phyloP scores from a whole-genome alignment of 2,888 invertebrate species.

The Drosophila meridiana region DNA sequence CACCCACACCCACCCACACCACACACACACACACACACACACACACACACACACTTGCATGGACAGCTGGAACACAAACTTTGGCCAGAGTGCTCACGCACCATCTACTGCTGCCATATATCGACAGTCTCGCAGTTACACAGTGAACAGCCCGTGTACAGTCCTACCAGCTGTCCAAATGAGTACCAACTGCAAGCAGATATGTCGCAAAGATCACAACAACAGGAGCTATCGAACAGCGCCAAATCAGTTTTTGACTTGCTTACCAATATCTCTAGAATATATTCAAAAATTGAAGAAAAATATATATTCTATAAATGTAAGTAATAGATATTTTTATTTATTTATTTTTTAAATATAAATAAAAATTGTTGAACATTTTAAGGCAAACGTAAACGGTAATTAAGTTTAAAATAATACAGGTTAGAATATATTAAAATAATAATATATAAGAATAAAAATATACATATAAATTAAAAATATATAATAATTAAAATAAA shows the following conservation, averaged over 20 bases:
- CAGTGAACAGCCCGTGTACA: conserved; percentile 26
- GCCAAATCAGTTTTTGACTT: conserved; percentile 12
- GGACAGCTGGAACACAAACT: conserved; percentile 66
- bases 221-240: conserved; percentile 8
- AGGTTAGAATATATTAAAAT: too few species aligned
- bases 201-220: conserved; percentile 23
- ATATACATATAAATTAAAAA: too few species aligned
- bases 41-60: conserved; percentile 8
- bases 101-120: conserved; percentile 33
- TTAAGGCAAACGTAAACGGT: too few species aligned
- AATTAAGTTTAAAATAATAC: too few species aligned
- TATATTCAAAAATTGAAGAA: too few species aligned
- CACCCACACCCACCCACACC: not conserved
- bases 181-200: conserved; percentile 28
- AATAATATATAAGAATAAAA: too few species aligned
- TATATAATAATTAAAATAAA: too few species aligned
- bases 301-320: too few species aligned
- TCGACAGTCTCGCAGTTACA: conserved; percentile 36
- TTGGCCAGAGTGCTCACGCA: conserved; percentile 47
- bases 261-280: not conserved
- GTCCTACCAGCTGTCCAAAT: conserved; percentile 7
- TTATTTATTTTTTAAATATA: too few species aligned
- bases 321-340: too few species aligned
- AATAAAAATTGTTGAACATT: too few species aligned
- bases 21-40: conserved; percentile 19